phyloP scores from a whole-genome alignment of 2,888 invertebrate genomes.

The Hemistola chrysoprasaria region DNA sequence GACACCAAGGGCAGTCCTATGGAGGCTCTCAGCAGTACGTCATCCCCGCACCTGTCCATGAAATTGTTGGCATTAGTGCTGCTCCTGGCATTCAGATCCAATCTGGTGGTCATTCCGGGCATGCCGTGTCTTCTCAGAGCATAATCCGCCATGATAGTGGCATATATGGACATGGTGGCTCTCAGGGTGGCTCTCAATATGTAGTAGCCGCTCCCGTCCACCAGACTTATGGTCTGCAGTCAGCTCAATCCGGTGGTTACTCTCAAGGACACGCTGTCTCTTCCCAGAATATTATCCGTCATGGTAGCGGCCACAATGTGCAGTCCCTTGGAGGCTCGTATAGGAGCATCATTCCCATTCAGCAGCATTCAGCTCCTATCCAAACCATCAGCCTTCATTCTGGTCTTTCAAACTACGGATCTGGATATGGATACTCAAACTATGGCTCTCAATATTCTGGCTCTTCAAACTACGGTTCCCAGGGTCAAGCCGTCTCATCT shows the following conservation, averaged over 20 bases:
- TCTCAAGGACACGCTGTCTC: constrained; percentile 40
- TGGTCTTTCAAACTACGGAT: constrained; percentile 12
- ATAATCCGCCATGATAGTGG: constrained; percentile 37
- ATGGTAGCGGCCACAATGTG: constrained; percentile 24
- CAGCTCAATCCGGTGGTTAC: constrained; percentile 19
- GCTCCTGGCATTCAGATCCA: constrained; percentile 23
- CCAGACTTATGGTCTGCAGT: constrained; percentile 12
- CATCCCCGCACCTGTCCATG: constrained; percentile 26
- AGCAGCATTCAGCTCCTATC: constrained; percentile 14
- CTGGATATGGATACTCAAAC: constrained; percentile 12
- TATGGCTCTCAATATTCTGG: constrained; percentile 11
- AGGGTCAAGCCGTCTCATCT: constrained; percentile 32
- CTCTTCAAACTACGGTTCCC: constrained; percentile 21
- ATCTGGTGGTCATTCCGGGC: constrained; percentile 29
- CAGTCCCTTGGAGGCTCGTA: constrained; percentile 20
- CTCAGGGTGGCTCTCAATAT: constrained; percentile 4
- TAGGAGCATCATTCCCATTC: constrained; percentile 5
- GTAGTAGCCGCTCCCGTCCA: constrained; percentile 7
- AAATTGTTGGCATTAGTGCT: constrained; percentile 19
- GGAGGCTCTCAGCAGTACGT: constrained; percentile 24
- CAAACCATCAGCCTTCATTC: constrained; percentile 22
- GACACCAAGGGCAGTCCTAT: constrained; percentile 26
- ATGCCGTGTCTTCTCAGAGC: constrained; percentile 48
- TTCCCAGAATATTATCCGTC: constrained; percentile 43
- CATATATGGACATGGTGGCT: constrained; percentile 20